Percentiles rank a stretch among this genome's conserved stretches.
phyloP scores from a whole-genome alignment of 1,140 invertebrate species.

The Gryllus bimaculatus region DNA sequence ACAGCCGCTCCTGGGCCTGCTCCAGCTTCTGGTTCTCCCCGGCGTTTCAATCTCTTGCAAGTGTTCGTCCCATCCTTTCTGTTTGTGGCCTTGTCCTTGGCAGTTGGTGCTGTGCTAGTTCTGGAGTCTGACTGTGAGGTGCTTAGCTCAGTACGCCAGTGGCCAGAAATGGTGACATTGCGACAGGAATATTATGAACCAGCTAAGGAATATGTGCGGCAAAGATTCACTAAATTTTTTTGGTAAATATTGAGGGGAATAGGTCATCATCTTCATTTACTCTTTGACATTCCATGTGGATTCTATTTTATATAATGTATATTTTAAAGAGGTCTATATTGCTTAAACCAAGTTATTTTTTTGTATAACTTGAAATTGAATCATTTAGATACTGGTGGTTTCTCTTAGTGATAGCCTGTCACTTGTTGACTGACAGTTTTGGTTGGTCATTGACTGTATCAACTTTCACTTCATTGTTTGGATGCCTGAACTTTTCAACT shows the following conservation, averaged over 20 bases:
- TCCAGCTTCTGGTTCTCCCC: conserved; percentile 32
- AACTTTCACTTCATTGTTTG: no score
- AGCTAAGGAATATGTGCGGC: conserved; percentile 53
- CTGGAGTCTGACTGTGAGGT: conserved; percentile 55
- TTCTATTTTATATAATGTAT: neutral
- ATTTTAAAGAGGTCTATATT: neutral
- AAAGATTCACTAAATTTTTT: conserved; percentile 16
- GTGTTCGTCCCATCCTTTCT: conserved; percentile 63
- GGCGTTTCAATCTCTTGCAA: conserved; percentile 48
- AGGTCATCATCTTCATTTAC: neutral
- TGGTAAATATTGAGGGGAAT: conserved; percentile 11
- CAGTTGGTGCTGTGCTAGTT: conserved; percentile 30
- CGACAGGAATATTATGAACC: conserved; percentile 73
- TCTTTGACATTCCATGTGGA: neutral
- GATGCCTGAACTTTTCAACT: neutral
- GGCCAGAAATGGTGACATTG: conserved; percentile 68
- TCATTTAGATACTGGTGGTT: neutral
- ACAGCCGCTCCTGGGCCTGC: conserved; percentile 30
- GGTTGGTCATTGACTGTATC: no score
- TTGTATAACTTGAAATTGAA: neutral
- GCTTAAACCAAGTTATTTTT: neutral
- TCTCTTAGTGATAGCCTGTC: neutral
- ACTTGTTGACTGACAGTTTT: neutral
- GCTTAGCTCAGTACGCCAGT: conserved; percentile 56
- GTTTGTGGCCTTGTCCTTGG: conserved; percentile 39